Percentiles rank a stretch among this genome's conserved stretches.
Conservation (phyloP, 2,797 vertebrate species). For the Melanogrammus aeglefinus region DNA sequence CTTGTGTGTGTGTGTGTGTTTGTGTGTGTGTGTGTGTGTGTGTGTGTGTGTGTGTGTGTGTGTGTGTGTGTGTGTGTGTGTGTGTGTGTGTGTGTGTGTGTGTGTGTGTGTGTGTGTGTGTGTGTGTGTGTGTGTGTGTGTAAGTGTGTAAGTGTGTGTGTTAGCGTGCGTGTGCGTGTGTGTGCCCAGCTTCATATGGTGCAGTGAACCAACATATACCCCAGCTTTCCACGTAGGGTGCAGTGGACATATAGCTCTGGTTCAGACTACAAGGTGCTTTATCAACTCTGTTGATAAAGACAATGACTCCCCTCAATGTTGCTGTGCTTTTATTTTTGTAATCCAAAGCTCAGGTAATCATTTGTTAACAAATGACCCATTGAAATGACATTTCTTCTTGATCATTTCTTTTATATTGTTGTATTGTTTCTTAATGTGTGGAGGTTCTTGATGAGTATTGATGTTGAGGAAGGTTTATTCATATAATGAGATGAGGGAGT, state of each 20-base stretch:
- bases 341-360: background rate
- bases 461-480: background rate
- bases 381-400: background rate
- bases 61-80: background rate
- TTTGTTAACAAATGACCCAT: background rate
- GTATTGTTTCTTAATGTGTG: background rate
- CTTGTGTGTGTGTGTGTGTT: background rate
- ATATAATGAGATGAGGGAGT: background rate
- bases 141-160: background rate
- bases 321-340: background rate
- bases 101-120: conserved; percentile 2
- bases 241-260: background rate
- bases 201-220: too few species aligned
- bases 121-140: conserved; percentile 3
- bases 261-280: too few species aligned
- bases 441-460: background rate
- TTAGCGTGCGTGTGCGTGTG: too few species aligned
- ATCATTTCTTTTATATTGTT: background rate
- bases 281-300: background rate
- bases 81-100: background rate
- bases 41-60: background rate
- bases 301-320: background rate
- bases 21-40: background rate
- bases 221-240: background rate
- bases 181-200: background rate